A percentile compares a stretch with the other conserved stretches of the same genome.
Evolutionary conservation across 2,888 invertebrate genomes (phyloP).

Genomic region (Ephialtes manifestator): DNA sequence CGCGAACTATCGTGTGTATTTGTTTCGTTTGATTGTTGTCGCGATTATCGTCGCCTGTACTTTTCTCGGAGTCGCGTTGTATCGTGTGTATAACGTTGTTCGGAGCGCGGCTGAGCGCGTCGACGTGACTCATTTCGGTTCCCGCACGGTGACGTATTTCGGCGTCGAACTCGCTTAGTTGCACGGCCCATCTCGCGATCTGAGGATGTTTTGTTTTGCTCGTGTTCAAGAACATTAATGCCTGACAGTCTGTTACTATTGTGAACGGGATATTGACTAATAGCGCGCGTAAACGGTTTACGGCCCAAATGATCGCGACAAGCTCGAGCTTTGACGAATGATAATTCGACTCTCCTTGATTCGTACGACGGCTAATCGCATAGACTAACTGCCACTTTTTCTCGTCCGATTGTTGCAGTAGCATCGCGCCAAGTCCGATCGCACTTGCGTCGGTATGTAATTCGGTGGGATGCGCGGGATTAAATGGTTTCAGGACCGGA

Average conservation of each 20-base stretch:
- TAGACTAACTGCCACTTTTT: slow-evolving; percentile 66
- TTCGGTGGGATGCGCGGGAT: slow-evolving; percentile 31
- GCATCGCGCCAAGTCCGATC: slow-evolving; percentile 37
- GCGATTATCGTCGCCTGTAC: not conserved
- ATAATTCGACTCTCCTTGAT: slow-evolving; percentile 61
- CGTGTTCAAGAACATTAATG: slow-evolving; percentile 64
- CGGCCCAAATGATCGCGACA: slow-evolving; percentile 67
- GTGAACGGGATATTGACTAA: slow-evolving; percentile 25
- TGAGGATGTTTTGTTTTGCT: slow-evolving; percentile 48
- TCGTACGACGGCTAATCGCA: slow-evolving; percentile 68
- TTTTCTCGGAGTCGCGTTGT: slow-evolving; percentile 3
- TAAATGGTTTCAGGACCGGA: slow-evolving; percentile 26
- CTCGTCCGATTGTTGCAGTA: slow-evolving; percentile 17
- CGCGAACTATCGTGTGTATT: not conserved
- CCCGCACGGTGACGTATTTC: slow-evolving; percentile 71
- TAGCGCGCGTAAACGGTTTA: slow-evolving; percentile 33
- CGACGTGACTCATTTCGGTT: slow-evolving; percentile 73
- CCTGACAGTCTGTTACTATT: slow-evolving; percentile 68
- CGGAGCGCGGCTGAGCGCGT: slow-evolving; percentile 71
- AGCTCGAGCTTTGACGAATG: slow-evolving; percentile 68
- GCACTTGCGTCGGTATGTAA: slow-evolving; percentile 52
- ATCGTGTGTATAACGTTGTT: not conserved
- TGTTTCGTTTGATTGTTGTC: not conserved
- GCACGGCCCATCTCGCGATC: slow-evolving; percentile 71
- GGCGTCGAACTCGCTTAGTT: slow-evolving; percentile 70